Evolutionary conservation across 1,140 invertebrate species (phyloP).

Genomic region (Drosophila carrolli): DNA sequence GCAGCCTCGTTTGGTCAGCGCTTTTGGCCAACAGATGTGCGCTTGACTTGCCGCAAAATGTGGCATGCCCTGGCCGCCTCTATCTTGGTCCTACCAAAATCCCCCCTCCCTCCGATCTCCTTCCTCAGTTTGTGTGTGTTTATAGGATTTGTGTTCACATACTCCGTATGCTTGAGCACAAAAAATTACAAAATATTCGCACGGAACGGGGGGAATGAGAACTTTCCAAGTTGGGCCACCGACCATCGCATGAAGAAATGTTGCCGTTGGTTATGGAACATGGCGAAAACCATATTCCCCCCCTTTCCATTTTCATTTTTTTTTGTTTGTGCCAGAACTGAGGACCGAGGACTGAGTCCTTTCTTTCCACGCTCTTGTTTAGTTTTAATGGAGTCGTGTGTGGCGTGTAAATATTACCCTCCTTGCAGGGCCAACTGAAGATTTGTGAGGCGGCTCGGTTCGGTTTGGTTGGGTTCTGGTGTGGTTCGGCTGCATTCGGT

Average conservation of each 20-base stretch:
- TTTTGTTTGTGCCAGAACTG: conserved; percentile 1
- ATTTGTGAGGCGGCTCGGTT: conserved; percentile 44
- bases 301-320: conserved; percentile 6
- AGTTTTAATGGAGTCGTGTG: conserved; percentile 74
- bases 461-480: conserved; percentile 25
- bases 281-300: conserved; percentile 40
- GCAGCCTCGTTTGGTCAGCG: conserved; percentile 55
- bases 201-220: conserved; percentile 23
- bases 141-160: conserved; percentile 65
- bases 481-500: conserved; percentile 8
- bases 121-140: conserved; percentile 30
- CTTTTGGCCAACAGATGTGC: conserved; percentile 59
- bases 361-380: conserved; percentile 57
- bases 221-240: conserved; percentile 25
- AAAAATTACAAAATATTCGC: conserved; percentile 57
- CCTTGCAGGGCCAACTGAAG: conserved; percentile 27
- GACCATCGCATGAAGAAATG: conserved; percentile 32
- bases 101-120: background rate
- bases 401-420: conserved; percentile 66
- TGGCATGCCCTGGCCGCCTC: conserved; percentile 22
- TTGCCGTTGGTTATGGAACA: conserved; percentile 67
- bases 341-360: conserved; percentile 11
- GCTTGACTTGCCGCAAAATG: conserved; percentile 64
- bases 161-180: conserved; percentile 44
- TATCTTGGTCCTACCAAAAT: conserved; percentile 15